Evolutionary conservation across 2,113 vertebrate species (phyloP).

Genomic region (Ceratotherium simum): DNA sequence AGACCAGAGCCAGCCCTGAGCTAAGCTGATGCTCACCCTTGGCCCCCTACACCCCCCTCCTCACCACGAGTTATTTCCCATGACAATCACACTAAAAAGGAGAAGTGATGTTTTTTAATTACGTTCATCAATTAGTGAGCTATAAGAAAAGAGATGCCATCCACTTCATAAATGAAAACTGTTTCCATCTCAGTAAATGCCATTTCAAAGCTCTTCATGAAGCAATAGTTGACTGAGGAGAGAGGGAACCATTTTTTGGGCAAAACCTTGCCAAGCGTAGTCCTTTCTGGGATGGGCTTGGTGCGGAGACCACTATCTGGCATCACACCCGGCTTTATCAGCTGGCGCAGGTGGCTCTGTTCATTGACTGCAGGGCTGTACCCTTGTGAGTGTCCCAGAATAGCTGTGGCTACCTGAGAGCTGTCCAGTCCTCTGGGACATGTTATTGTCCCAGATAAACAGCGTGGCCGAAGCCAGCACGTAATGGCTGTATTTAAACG

Average conservation of each 20-base stretch:
- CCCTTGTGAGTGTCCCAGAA: constrained; percentile 84
- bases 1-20: not conserved
- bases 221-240: not conserved
- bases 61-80: not conserved
- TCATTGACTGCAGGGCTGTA: constrained; percentile 79
- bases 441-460: constrained; percentile 85
- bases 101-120: not conserved
- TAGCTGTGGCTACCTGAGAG: constrained; percentile 85
- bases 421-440: constrained; percentile 81
- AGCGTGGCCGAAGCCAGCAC: constrained; percentile 77
- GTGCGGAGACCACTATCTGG: constrained; percentile 29
- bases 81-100: not conserved
- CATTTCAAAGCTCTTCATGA: not conserved
- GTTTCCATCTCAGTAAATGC: constrained; percentile 28
- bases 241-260: not conserved
- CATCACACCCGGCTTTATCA: constrained; percentile 56
- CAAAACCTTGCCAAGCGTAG: not conserved
- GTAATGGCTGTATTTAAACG: constrained; percentile 86
- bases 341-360: constrained; percentile 56
- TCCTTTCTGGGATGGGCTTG: not conserved
- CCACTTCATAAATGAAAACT: not conserved
- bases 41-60: not conserved
- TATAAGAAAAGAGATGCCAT: constrained; percentile 1
- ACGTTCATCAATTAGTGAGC: not conserved
- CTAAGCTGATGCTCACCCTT: not conserved